phyloP scores from a whole-genome alignment of 2,888 invertebrate species.

The Cephus nigrinus region DNA sequence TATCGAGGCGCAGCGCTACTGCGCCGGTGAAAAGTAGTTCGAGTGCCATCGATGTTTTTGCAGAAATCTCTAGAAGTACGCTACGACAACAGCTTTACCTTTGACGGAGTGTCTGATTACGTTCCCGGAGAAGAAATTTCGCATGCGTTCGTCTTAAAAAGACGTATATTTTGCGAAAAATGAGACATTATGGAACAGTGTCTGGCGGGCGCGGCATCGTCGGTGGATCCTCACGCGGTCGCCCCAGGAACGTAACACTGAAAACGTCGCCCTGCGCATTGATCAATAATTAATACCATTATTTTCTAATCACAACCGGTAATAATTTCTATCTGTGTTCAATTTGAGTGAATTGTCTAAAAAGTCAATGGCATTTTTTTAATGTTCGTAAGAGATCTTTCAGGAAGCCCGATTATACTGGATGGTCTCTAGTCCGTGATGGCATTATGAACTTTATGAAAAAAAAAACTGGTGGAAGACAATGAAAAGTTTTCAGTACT shows the following conservation, averaged over 20 bases:
- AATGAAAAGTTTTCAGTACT: background rate
- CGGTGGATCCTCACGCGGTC: constrained; percentile 40
- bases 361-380: background rate
- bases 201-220: constrained; percentile 50
- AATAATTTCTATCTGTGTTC: background rate
- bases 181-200: constrained; percentile 49
- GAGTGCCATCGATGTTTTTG: constrained; percentile 12
- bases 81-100: constrained; percentile 43
- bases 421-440: too few relatives aligned
- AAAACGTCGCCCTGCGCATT: constrained; percentile 17
- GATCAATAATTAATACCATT: background rate
- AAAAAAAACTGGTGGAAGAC: background rate
- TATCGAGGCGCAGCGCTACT: background rate
- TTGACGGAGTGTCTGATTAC: background rate
- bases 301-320: background rate
- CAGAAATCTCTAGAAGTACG: constrained; percentile 55
- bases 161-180: constrained; percentile 43
- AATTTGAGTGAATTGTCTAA: background rate
- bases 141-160: constrained; percentile 13
- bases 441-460: background rate
- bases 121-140: background rate
- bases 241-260: constrained; percentile 24
- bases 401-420: too few relatives aligned
- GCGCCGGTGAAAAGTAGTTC: constrained; percentile 35
- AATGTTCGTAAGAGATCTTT: too few relatives aligned